A percentile compares a stretch with the other conserved stretches of the same genome.
Conservation (phyloP, 2,113 vertebrate species). For the Athene noctua region DNA sequence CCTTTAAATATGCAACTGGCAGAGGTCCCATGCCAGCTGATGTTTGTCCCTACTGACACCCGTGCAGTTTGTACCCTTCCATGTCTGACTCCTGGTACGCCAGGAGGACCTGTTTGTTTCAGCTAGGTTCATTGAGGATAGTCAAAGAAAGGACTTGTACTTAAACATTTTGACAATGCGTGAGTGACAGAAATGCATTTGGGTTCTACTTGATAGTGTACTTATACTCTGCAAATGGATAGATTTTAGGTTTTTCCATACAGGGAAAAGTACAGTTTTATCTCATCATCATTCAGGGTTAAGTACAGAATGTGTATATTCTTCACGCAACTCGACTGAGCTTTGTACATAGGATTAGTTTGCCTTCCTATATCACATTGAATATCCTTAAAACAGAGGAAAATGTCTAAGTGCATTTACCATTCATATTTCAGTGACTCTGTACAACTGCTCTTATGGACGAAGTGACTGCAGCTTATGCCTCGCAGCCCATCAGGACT, state of each 20-base stretch:
- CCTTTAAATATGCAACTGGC: background rate
- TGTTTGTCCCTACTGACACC: background rate
- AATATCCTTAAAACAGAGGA: background rate
- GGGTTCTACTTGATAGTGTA: background rate
- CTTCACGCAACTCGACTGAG: background rate
- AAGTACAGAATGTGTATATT: background rate
- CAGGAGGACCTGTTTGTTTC: background rate
- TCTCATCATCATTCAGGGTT: background rate
- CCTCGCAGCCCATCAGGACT: constrained; percentile 76
- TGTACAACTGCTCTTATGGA: constrained; percentile 93
- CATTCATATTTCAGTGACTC: constrained; percentile 75
- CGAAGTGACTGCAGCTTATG: constrained; percentile 93
- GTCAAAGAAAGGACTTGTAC: background rate
- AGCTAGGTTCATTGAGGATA: background rate
- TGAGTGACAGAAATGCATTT: background rate
- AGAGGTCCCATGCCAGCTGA: background rate
- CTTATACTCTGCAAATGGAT: background rate
- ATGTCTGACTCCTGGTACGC: background rate
- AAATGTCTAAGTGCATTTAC: background rate
- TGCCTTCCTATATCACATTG: background rate
- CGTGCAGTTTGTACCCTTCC: background rate
- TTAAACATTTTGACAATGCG: background rate
- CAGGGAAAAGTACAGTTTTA: background rate
- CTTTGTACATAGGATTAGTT: background rate
- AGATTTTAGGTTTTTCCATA: background rate